Evolutionary conservation across 1,140 invertebrate genomes (phyloP), one percentile per base, ranked within the genome.

Genomic region (honey bee (Apis mellifera)): DNA sequence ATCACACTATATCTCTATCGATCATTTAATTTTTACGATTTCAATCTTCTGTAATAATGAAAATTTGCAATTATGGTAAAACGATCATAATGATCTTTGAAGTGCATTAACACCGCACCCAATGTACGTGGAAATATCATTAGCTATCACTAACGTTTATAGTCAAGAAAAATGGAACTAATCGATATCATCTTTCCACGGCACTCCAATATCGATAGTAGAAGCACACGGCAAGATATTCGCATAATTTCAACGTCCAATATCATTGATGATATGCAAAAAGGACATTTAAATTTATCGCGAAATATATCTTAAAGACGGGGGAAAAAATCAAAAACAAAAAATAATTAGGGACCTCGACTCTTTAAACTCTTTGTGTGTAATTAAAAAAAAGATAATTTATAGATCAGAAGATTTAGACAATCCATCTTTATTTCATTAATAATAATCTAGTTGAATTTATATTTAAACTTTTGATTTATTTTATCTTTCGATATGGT

Each of bases 131-230:
- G 32, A 26, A 15, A n/a, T 54, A 26, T 17, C 19, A 19, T 26
- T 17, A 52, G 52, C 23, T 17, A 57, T 17, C 26, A 55, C 1
- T 23, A 52, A 42, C 72, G 52, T 74, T 81, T 74, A 75, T 75
- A 32, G 48, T 54, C 32, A 23, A 66, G 32, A 50, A 62, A n/a
- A 15, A 81, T 64, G 48, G 32, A 9, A n/a, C 32, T 81, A 81
- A 81, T 81, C 78, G 71, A 81, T 75, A 32, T 48, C 32, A 55
- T 66, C 54, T 54, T 66, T 66, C 64, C 23, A 48, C 42, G 12
- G 23, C 69, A 21, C 23, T 42, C 21, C 9, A 42, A 50, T 64
- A 62, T 79, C 68, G 54, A 54, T 60, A 65, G 9, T 19, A 5
- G 13, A 48, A 23, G 72, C 7, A 50, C 11, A 48, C 48, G 17